Evolutionary conservation across 2,888 invertebrate species (phyloP), one percentile per base, ranked within the genome.

Genomic region (Phania funesta): DNA sequence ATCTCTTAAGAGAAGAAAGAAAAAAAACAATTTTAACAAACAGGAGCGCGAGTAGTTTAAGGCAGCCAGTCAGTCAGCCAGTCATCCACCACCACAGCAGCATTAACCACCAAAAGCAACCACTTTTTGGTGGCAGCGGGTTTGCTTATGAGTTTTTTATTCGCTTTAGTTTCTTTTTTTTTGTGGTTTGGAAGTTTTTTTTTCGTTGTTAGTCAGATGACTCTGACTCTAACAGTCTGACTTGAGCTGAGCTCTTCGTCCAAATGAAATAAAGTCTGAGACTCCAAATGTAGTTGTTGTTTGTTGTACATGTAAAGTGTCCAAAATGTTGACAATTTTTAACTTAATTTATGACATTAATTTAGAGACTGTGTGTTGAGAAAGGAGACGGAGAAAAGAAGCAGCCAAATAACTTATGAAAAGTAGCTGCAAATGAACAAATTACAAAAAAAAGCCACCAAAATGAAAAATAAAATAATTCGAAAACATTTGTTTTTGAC

Each of bases 271-370:
- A 1, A 5, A 6, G 6, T 4, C n/a, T 35, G 13, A n/a, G 52
- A 9, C 20, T 32, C 50, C 64, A 70, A 82, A 82, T 82, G 82
- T 75, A 82, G 82, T 78, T 82, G 82, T 78, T 82, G 82, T 74
- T 82, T 46, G 67, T 74, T 70, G 70, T 75, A 78, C 82, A 78
- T 82, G 82, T 82, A 82, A 82, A 75, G 74, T 85, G 87, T 85
- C 85, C 84, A 64, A 83, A 85, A 82, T 82, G 82, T 78, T 82
- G 82, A 85, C 83, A 85, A 85, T 84, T 85, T 80, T 76, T 65
- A 87, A 87, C 87, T 88, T 87, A 88, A 88, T 88, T 88, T 88
- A 88, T 88, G 88, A 87, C 87, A 86, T 87, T 88, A 84, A 87
- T 88, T 88, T 88, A 88, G 86, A 87, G 76, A 41, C 67, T 44